Conservation (phyloP, 1,140 invertebrate species). For the Polyergus mexicanus region DNA sequence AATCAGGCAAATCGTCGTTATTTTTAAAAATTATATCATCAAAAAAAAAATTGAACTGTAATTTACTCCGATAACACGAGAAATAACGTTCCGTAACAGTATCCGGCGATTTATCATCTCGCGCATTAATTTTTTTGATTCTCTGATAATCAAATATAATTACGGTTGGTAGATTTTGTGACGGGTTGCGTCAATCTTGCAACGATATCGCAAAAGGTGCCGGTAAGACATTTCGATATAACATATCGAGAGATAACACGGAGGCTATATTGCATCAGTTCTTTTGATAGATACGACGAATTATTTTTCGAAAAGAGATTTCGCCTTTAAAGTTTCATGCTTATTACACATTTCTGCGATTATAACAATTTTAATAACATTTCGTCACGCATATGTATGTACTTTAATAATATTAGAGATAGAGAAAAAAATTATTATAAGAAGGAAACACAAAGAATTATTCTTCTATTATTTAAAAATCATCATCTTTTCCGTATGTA, state of each 20-base stretch:
- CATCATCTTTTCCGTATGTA: background rate
- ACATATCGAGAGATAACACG: constrained; percentile 18
- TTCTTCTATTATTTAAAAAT: background rate
- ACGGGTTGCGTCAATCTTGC: constrained; percentile 41
- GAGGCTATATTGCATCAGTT: constrained; percentile 47
- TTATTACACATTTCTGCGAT: background rate
- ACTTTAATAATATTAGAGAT: no score
- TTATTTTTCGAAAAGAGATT: constrained; percentile 22
- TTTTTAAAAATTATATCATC: constrained; percentile 29
- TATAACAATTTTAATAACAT: no score
- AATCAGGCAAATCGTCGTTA: background rate
- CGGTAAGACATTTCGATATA: constrained; percentile 55
- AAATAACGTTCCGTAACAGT: constrained; percentile 1
- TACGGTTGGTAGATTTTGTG: constrained; percentile 25
- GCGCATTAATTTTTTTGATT: background rate
- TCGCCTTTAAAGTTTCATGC: background rate
- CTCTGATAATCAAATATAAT: constrained; percentile 46
- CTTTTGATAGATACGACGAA: background rate
- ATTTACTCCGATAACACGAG: constrained; percentile 43
- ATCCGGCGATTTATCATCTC: constrained; percentile 41
- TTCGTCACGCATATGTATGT: no score
- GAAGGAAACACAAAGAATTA: no score
- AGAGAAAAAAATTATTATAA: no score
- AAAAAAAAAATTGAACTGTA: constrained; percentile 18
- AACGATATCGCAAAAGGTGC: constrained; percentile 44